Base-by-base conservation (phyloP, 2,888 invertebrate species). In the Drosophila borborema region DNA sequence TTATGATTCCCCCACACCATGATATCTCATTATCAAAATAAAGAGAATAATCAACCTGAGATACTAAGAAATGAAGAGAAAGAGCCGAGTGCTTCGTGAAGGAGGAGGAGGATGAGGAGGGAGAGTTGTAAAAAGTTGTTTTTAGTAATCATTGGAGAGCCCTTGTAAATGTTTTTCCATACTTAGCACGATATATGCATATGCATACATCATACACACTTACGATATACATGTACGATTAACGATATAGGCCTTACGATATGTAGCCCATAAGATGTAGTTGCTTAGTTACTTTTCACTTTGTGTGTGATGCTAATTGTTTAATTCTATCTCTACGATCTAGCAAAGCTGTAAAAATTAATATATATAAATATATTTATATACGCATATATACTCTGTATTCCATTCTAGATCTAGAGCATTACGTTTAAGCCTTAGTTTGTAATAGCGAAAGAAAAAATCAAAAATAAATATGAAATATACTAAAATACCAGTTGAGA, bases 391-490 rank as follows among this genome's bases (percentile, higher is more conserved):
- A 43, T 63, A 59, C 14, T n/a, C 43, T 54, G 49, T 59, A 72
- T 45, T 55, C 36, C 54, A 20, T 40, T 31, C 18, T 53, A 46
- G 43, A 62, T 53, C 12, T 61, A 20, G 18, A 38, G 34, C n/a
- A 9, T 10, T 64, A 58, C 14, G 41, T 9, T 49, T 86, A 73
- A 77, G 61, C 46, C 58, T 14, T 86, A 90, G 89, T 76, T 80
- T 78, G 53, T 90, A 90, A 83, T 86, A 90, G 90, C 89, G 74
- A 86, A 90, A 90, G 89, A 90, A 88, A 86, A 86, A 90, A 73
- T 61, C 80, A 72, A 53, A 73, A 88, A 73, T 77, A 74, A 76
- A 82, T 66, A 87, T 85, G 68, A 64, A 63, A 73, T 66, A 61
- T 59, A 64, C 58, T 61, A 18, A 46, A 58, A 56, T 14, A 69